Base-by-base conservation (phyloP, 2,113 vertebrate species). In the Coregonus clupeaformis region DNA sequence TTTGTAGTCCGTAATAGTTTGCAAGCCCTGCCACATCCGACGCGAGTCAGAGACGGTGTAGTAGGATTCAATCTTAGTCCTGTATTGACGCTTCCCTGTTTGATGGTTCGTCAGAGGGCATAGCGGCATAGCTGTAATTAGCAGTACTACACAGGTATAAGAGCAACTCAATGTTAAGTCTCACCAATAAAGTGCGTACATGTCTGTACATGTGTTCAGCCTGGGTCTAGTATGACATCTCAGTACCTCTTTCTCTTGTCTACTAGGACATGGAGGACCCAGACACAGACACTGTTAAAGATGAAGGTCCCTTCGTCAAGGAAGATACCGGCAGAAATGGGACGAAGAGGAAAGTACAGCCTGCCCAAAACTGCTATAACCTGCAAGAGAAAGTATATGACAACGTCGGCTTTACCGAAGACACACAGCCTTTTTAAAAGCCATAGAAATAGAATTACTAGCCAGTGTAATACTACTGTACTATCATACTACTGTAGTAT, bases 311-410 rank as follows among this genome's bases (percentile, higher is more conserved):
- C 25, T 69, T 67, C 76, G 49, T 25, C 5, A 80, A 88, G 18
- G 80, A 88, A 80, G 14, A 71, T 69, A 36, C 6, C 14, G 64
- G 79, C 1, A 73, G 79, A 83, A 87, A 85, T 69, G 70, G 85
- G 88, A 75, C 86, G 74, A 29, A 59, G 25, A 45, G 4, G 3
- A 20, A 89, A 12, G 63, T 82, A 86, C 73, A 81, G 71, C 24
- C 52, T n/a, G 73, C 7, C 4, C 2, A 84, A 14, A 57, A 77
- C 63, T 88, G 76, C 55, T 89, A 88, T 71, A 87, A 87, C 27
- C 36, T 82, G 0, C 78, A 85, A 25, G 90, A 93, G 73, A 92
- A 92, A 72, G 90, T 86, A 24, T 87, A 88, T 1, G 87, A 77
- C 68, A 94, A 94, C 18, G 25, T 69, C 32, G 81, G 29, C 0